Conservation (phyloP, 2,888 invertebrate genomes). For the Cryptophagus acutangulus region DNA sequence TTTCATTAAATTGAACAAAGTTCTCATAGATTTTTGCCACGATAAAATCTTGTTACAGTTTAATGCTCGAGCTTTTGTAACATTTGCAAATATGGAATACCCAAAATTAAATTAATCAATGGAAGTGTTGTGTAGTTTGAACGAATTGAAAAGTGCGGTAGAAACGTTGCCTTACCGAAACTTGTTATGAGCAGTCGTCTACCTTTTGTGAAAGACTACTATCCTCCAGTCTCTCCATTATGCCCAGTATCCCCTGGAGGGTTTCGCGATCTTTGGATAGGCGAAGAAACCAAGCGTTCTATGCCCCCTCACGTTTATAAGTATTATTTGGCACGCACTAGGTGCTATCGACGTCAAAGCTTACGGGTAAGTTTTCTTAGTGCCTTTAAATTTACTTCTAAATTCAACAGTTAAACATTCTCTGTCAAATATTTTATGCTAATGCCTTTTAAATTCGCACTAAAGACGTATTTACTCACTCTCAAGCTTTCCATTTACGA, state of each 20-base stretch:
- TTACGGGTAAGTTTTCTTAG: slow-evolving; percentile 46
- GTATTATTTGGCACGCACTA: slow-evolving; percentile 56
- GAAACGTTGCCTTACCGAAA: no score
- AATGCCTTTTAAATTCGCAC: not conserved
- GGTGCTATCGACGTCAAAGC: slow-evolving; percentile 46
- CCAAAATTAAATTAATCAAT: no score
- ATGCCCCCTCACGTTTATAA: slow-evolving; percentile 62
- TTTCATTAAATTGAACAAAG: not conserved
- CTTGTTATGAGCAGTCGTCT: slow-evolving; percentile 42
- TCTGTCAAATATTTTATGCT: slow-evolving; percentile 7
- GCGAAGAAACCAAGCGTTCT: slow-evolving; percentile 60
- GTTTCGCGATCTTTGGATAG: slow-evolving; percentile 54
- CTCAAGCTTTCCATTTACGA: not conserved
- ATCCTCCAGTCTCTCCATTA: slow-evolving; percentile 39
- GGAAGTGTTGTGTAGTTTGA: no score
- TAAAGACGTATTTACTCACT: not conserved
- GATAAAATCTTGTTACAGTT: no score
- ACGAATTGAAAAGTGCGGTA: no score
- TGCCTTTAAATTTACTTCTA: no score
- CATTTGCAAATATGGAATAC: no score
- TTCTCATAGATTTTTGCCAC: no score
- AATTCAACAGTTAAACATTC: not conserved
- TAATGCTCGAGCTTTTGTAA: no score
- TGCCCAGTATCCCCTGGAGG: slow-evolving; percentile 37
- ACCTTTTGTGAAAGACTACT: slow-evolving; percentile 45